Evolutionary conservation across 2,113 vertebrate genomes (phyloP), one percentile per base, ranked within the genome.

Genomic region (Tychaedon coryphoeus): DNA sequence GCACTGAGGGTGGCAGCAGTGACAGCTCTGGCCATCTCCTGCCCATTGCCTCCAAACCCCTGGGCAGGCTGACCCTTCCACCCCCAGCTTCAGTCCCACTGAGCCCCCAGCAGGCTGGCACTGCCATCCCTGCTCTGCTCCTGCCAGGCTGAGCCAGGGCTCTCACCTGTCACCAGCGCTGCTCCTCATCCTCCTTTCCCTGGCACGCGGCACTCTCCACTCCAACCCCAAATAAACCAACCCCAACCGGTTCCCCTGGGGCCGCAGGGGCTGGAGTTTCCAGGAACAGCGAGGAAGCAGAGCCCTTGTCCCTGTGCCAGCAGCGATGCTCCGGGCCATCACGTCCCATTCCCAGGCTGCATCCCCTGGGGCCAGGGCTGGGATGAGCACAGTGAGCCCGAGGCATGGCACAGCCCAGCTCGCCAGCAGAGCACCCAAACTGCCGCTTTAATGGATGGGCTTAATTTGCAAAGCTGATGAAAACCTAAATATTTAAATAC

Each of bases 391-490:
- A 36, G 45, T 0, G 1, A 91, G 91, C 88, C 75, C 3, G 0
- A 54, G 57, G 62, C 79, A 5, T 4, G 4, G 58, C 40, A 4
- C 81, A 95, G 78, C 82, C 66, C 82, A 28, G 60, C 91, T 91
- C 10, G 0, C 60, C 86, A 67, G 87, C 3, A 2, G 58, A 82
- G 85, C 36, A 67, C 48, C 92, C 75, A 56, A 90, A 67, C 50
- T 88, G 93, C 71, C 0, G 7, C 80, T 77, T 69, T 92, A 96
- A 97, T 89, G 86, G 95, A 96, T 96, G 94, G 85, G 85, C 91
- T 97, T 97, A 90, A 97, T 97, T 97, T 97, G 91, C 96, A 97
- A 96, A 95, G 93, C 96, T 95, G 96, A 96, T 97, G 97, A 97
- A 95, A 90, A 82, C 89, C 94, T 97, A 94, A 97, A 97, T 97